Evolutionary conservation across 1,140 invertebrate genomes (phyloP), one percentile per base, ranked within the genome.

Genomic region (Chrysoperla carnea): DNA sequence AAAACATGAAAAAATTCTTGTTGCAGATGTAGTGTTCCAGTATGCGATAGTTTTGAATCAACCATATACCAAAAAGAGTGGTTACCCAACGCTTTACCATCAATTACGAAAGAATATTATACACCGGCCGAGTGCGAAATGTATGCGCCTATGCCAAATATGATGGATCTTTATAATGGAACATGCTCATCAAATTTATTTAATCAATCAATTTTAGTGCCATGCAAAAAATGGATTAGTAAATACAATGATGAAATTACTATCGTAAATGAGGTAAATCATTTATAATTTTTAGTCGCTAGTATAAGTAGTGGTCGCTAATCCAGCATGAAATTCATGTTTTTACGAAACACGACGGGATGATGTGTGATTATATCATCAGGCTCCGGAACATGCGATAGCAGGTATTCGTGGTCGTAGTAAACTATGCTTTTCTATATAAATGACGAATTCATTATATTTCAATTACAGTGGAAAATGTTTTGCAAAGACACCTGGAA

Each of bases 401-500:
- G n/a, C n/a, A n/a, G n/a, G n/a, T n/a, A n/a, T n/a, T n/a, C n/a
- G n/a, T n/a, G n/a, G n/a, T n/a, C n/a, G n/a, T n/a, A n/a, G n/a
- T n/a, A n/a, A n/a, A n/a, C n/a, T n/a, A n/a, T n/a, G n/a, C n/a
- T n/a, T n/a, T n/a, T n/a, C n/a, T n/a, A n/a, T n/a, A n/a, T n/a
- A n/a, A n/a, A n/a, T n/a, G n/a, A n/a, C n/a, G n/a, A n/a, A 3
- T 23, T 23, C 5, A 23, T 23, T 5, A n/a, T 23, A 23, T 23
- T 23, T 23, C 5, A 46, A 29, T 58, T 61, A 38, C 45, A 72
- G 62, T 74, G 71, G 66, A 55, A 64, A 1, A 53, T 75, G 11
- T 69, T 66, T 9, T 75, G 72, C 47, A 51, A 59, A 28, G 66
- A 73, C 48, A 73, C 17, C 2, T 77, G 76, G 73, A 73, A 73